Conservation (phyloP, 2,113 vertebrate genomes). For the Penelope pileata region DNA sequence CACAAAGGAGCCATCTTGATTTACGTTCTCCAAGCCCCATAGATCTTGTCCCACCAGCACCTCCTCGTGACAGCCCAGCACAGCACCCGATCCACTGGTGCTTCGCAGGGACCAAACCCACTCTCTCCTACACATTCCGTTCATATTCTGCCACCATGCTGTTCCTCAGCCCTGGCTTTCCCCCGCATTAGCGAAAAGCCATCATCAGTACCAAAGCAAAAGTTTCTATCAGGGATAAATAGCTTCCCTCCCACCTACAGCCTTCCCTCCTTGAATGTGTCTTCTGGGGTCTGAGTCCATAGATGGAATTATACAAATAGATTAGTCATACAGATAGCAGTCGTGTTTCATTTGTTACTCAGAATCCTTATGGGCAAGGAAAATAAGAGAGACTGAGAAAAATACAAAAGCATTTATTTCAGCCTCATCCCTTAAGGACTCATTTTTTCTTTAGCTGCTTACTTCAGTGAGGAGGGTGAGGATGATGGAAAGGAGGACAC, state of each 20-base stretch:
- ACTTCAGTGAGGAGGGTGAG: not conserved
- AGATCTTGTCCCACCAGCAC: constrained; percentile 59
- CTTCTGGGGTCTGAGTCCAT: constrained; percentile 79
- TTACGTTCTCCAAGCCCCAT: not conserved
- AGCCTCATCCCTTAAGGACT: constrained; percentile 79
- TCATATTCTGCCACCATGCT: constrained; percentile 76
- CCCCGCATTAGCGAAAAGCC: constrained; percentile 71
- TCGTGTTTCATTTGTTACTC: constrained; percentile 90
- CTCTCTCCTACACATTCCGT: constrained; percentile 40
- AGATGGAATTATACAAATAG: constrained; percentile 87
- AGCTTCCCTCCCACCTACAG: constrained; percentile 73
- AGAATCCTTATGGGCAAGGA: constrained; percentile 89
- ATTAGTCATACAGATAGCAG: constrained; percentile 86
- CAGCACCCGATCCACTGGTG: not conserved
- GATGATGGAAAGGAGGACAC: not conserved
- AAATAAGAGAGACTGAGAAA: constrained; percentile 82
- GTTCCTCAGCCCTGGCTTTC: constrained; percentile 66
- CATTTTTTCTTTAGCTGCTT: constrained; percentile 70
- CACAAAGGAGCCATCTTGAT: not conserved
- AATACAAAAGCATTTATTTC: constrained; percentile 87
- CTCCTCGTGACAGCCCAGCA: constrained; percentile 10
- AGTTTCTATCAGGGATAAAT: constrained; percentile 70
- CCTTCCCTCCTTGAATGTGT: constrained; percentile 8
- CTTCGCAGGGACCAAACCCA: not conserved
- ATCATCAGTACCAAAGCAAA: constrained; percentile 78